Conservation (phyloP, 1,140 invertebrate species). For the Cydia splendana region DNA sequence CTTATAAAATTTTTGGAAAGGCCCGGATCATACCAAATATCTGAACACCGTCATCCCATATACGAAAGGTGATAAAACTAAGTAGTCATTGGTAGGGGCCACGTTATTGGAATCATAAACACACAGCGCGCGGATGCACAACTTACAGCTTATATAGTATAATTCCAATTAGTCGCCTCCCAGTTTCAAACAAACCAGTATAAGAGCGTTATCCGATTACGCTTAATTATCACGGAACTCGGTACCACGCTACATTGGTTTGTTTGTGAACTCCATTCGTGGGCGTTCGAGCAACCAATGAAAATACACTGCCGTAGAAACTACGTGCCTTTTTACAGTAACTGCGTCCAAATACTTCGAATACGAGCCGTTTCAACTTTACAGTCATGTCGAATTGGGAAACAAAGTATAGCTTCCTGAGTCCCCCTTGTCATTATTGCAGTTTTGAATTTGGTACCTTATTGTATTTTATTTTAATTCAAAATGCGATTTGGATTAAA, state of each 20-base stretch:
- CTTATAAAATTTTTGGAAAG: too few relatives aligned
- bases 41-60: too few relatives aligned
- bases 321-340: conserved; percentile 12
- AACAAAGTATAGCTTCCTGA: conserved; percentile 1
- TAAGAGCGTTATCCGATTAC: not conserved
- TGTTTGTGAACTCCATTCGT: not conserved
- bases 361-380: not conserved
- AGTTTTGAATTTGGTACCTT: too few relatives aligned
- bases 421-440: too few relatives aligned
- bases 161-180: too few relatives aligned
- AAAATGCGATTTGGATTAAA: too few relatives aligned
- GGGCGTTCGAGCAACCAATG: not conserved
- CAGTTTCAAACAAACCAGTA: not conserved
- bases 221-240: not conserved
- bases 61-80: too few relatives aligned
- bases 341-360: not conserved
- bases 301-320: not conserved
- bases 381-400: not conserved
- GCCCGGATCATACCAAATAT: too few relatives aligned
- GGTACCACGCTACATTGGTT: not conserved
- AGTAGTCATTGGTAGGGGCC: not conserved
- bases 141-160: not conserved
- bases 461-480: too few relatives aligned
- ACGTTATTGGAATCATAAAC: not conserved
- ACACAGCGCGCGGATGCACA: conserved; percentile 18